These are phyloP conservation scores for Mormyrus iriodes DNA, from an alignment of 2,113 vertebrate species.

Conservation along the genomic window DNA sequence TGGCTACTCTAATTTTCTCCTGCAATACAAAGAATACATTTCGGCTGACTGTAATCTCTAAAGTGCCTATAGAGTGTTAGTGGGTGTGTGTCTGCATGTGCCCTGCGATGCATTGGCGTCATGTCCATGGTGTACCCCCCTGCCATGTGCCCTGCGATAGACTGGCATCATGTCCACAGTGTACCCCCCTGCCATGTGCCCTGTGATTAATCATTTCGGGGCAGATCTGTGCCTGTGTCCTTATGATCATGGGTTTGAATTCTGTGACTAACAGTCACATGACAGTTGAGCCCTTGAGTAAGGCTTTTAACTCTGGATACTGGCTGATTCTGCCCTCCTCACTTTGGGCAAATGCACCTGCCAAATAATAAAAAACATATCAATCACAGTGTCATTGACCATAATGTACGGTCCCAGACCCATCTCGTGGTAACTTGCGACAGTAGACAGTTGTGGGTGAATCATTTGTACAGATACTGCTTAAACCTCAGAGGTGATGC, in stretches of 20 bases:
- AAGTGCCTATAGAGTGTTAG: background rate
- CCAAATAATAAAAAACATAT: background rate
- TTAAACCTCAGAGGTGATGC: background rate
- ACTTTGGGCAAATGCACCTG: background rate
- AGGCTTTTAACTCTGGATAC: background rate
- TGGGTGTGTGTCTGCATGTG: background rate
- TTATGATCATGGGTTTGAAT: background rate
- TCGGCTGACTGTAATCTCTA: background rate
- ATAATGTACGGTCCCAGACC: background rate
- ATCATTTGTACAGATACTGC: background rate
- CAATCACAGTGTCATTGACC: background rate
- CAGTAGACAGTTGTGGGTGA: background rate
- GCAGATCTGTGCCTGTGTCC: background rate
- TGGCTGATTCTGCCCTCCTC: background rate
- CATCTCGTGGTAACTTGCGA: background rate
- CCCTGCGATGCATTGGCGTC: background rate
- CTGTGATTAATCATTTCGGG: background rate
- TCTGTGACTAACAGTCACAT: background rate
- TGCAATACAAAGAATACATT: background rate
- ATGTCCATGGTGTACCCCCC: background rate
- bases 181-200: background rate
- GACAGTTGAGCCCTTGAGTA: background rate
- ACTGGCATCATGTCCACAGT: background rate
- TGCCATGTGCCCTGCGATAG: background rate
- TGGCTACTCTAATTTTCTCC: background rate